These are phyloP conservation scores for Gephyroberyx darwinii DNA, from an alignment of 2,797 vertebrate genomes.

Conservation along the genomic window DNA sequence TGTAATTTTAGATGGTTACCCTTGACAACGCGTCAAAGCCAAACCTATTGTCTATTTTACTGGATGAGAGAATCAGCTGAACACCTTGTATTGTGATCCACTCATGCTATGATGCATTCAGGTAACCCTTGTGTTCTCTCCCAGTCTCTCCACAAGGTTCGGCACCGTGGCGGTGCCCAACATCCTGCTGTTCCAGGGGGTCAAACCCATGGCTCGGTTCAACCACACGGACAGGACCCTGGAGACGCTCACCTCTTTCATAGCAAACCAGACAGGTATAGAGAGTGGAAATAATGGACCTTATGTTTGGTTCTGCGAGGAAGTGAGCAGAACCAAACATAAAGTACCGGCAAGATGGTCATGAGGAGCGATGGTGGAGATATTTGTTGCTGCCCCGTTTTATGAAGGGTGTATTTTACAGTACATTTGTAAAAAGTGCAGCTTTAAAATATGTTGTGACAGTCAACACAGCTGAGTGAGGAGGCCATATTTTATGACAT, in stretches of 20 bases:
- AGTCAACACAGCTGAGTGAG: too few species aligned
- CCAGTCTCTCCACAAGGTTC: constrained; percentile 95
- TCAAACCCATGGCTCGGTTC: constrained; percentile 97
- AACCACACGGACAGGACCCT: constrained; percentile 95
- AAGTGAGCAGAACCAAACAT: too few species aligned
- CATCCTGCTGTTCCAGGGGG: constrained; percentile 96
- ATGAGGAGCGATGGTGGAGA: too few species aligned
- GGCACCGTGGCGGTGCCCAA: constrained; percentile 98
- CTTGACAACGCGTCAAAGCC: too few species aligned
- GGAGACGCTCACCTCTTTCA: constrained; percentile 90
- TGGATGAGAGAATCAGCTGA: not conserved
- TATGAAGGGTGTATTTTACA: too few species aligned
- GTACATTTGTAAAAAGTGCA: too few species aligned
- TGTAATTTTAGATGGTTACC: too few species aligned
- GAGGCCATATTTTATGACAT: not conserved
- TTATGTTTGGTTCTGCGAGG: too few species aligned
- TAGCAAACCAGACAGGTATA: constrained; percentile 95
- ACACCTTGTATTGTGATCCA: not conserved
- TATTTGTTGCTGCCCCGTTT: too few species aligned
- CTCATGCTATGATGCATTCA: not conserved
- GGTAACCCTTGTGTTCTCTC: not conserved
- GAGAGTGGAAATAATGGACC: not conserved
- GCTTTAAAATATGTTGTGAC: too few species aligned
- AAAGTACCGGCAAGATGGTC: too few species aligned
- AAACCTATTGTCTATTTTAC: too few species aligned